Conservation (phyloP, 2,797 vertebrate species). For the Mormyrops attenuatus region DNA sequence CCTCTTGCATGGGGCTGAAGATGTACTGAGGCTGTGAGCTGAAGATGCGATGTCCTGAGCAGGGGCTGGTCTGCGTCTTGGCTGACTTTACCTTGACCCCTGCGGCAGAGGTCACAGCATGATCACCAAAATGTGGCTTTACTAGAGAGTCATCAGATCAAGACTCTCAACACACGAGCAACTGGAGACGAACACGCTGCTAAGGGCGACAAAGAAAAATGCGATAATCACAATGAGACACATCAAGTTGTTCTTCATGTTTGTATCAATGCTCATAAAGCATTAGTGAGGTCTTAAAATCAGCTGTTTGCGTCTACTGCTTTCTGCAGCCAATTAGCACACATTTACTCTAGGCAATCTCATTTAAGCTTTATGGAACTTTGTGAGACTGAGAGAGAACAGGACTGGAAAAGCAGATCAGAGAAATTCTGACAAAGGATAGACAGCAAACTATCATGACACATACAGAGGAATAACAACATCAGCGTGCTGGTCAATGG, state of each 20-base stretch:
- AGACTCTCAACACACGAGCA: not conserved
- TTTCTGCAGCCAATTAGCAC: not conserved
- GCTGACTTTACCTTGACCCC: constrained; percentile 80
- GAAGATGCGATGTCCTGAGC: constrained; percentile 34
- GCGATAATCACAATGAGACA: not conserved
- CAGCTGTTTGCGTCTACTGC: not conserved
- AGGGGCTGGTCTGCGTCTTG: constrained; percentile 73
- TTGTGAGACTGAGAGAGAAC: not conserved
- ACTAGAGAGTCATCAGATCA: not conserved
- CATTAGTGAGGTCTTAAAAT: not conserved
- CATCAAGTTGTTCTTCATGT: too few relatives aligned
- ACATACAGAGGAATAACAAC: not conserved
- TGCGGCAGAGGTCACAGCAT: constrained; percentile 38
- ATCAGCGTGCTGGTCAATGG: not conserved
- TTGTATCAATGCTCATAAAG: not conserved
- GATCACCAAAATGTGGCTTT: not conserved
- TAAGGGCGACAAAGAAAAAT: not conserved
- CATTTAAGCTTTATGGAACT: not conserved
- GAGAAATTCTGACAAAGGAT: not conserved
- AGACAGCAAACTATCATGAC: not conserved
- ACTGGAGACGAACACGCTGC: not conserved
- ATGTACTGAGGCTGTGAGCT: constrained; percentile 44
- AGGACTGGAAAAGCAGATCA: not conserved
- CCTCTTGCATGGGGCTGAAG: constrained; percentile 56
- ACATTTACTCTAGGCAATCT: not conserved